Conservation (phyloP, 2,888 invertebrate species). For the Tenodera sinensis region DNA sequence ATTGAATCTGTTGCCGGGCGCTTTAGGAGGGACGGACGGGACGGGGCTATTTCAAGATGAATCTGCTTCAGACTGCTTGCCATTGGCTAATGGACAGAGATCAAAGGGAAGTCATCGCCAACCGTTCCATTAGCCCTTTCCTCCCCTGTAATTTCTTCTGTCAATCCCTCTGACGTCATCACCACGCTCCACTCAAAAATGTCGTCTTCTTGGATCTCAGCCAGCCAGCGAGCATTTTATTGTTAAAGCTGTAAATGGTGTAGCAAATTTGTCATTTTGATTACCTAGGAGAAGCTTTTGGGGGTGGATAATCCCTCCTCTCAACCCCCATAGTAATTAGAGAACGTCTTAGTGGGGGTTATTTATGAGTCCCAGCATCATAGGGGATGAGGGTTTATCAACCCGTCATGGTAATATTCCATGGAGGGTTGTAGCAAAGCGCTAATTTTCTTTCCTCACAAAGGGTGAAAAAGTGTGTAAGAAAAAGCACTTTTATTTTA, state of each 20-base stretch:
- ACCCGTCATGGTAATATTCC: neutral
- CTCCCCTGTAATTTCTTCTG: neutral
- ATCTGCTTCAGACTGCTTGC: neutral
- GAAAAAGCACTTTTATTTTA: no score
- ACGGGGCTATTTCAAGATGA: no score
- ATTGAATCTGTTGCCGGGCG: no score
- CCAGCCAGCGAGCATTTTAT: slow-evolving; percentile 10
- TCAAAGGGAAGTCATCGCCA: neutral
- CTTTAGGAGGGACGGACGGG: no score
- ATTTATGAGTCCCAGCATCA: neutral
- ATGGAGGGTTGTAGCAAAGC: neutral
- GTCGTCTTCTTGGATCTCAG: neutral
- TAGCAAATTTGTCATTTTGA: slow-evolving; percentile 16
- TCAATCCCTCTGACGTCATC: neutral
- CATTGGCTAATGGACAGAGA: neutral
- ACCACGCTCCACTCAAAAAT: neutral
- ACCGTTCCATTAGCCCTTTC: neutral
- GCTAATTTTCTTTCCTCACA: neutral
- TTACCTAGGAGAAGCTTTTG: neutral
- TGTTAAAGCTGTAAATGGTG: slow-evolving; percentile 18
- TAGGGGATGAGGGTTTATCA: neutral
- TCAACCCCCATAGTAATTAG: neutral
- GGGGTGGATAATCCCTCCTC: neutral
- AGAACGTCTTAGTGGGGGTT: neutral
- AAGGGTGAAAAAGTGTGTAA: neutral